Conservation (phyloP, 2,888 invertebrate genomes). For the Drosophila nr. medialis region DNA sequence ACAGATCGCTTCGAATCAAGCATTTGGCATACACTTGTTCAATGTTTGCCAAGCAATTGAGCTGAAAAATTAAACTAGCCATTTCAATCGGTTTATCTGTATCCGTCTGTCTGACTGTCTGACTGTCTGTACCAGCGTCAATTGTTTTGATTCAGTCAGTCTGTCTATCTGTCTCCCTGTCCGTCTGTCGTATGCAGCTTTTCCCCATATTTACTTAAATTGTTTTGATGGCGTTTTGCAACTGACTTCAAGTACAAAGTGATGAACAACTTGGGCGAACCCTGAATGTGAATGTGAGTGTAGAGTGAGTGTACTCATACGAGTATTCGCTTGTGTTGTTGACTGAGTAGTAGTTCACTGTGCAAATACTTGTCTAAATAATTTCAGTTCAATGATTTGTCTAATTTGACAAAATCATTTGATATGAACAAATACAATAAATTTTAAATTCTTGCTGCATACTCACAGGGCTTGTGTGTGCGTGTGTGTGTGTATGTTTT, state of each 20-base stretch:
- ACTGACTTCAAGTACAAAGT: conserved; percentile 26
- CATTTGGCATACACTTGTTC: conserved; percentile 52
- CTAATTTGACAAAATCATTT: conserved; percentile 43
- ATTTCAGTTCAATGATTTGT: conserved; percentile 44
- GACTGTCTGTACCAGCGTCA: conserved; percentile 24
- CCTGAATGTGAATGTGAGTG: conserved; percentile 22
- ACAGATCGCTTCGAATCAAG: conserved; percentile 63
- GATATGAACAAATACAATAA: conserved; percentile 39
- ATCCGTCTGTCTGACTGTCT: conserved; percentile 20
- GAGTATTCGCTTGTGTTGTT: conserved; percentile 21
- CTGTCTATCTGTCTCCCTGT: not conserved
- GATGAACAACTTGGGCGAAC: conserved; percentile 27
- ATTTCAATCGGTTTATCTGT: conserved; percentile 68
- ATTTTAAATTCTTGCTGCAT: conserved; percentile 27
- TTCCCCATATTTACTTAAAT: conserved; percentile 25
- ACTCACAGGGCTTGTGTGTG: not conserved
- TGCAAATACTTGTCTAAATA: conserved; percentile 29
- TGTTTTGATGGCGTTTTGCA: conserved; percentile 46
- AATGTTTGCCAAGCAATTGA: conserved; percentile 78
- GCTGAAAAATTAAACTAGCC: conserved; percentile 72
- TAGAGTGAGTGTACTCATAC: conserved; percentile 1
- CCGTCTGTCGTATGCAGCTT: conserved; percentile 8
- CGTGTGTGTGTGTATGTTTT: not conserved
- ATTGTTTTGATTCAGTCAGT: conserved; percentile 19
- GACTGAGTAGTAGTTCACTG: conserved; percentile 25